A percentile compares a stretch with the other conserved stretches of the same genome.
Conservation (phyloP, 2,797 vertebrate genomes). For the Manis javanica region DNA sequence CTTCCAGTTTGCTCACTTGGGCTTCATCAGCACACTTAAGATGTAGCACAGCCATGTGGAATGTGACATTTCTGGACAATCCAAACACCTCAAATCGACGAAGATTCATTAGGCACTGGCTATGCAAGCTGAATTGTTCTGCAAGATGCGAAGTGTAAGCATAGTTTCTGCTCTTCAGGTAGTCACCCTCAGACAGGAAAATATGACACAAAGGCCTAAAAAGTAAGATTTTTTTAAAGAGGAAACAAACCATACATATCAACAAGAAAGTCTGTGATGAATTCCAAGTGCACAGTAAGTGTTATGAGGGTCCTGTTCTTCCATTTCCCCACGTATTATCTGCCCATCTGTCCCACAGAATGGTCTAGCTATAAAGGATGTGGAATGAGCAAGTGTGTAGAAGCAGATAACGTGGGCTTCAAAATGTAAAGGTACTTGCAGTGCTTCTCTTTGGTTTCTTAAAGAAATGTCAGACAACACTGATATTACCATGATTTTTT, state of each 20-base stretch:
- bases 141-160: neutral
- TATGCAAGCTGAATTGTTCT: neutral
- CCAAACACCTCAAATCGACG: neutral
- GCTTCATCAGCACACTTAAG: neutral
- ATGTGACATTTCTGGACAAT: neutral
- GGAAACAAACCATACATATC: neutral
- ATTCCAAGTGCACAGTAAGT: neutral
- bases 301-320: neutral
- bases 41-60: neutral
- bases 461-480: neutral
- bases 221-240: neutral
- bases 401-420: neutral
- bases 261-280: neutral
- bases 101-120: neutral
- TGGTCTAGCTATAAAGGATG: neutral
- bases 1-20: neutral
- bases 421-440: neutral
- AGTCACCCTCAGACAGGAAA: neutral
- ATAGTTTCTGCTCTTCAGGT: neutral
- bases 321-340: neutral
- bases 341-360: neutral
- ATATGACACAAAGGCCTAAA: neutral
- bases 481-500: neutral
- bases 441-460: neutral
- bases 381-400: neutral